A percentile compares a stretch with the other conserved stretches of the same genome.
Conservation (phyloP, 1,140 invertebrate species). For the Drosophila subobscura region DNA sequence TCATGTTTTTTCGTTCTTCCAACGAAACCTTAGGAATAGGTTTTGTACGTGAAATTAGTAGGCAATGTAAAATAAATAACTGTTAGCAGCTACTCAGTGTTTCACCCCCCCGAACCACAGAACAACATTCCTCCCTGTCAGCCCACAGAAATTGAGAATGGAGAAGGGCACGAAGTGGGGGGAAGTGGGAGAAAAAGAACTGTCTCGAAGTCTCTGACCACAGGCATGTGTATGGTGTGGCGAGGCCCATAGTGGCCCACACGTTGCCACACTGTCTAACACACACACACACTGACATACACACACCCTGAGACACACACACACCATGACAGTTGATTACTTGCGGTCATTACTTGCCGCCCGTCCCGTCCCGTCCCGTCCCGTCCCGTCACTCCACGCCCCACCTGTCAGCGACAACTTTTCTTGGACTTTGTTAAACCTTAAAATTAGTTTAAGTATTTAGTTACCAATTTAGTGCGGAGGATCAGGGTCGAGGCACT, state of each 20-base stretch:
- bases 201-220: conserved; percentile 40
- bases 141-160: neutral
- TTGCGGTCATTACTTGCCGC: conserved; percentile 66
- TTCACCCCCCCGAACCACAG: neutral
- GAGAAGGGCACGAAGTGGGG: conserved; percentile 1
- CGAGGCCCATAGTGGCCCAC: conserved; percentile 3
- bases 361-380: conserved; percentile 7
- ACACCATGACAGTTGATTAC: conserved; percentile 59
- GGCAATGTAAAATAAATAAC: conserved; percentile 74
- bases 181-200: conserved; percentile 4
- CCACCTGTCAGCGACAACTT: conserved; percentile 58
- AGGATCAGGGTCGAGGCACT: conserved; percentile 30
- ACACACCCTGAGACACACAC: neutral
- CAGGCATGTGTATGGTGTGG: conserved; percentile 48
- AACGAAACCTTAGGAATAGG: conserved; percentile 66
- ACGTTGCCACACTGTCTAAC: conserved; percentile 9
- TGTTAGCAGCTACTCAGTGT: conserved; percentile 73
- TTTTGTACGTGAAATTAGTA: conserved; percentile 64
- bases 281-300: neutral
- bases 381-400: neutral
- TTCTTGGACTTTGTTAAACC: conserved; percentile 78
- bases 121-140: too few relatives aligned
- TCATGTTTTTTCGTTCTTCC: conserved; percentile 50
- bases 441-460: conserved; percentile 83
- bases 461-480: conserved; percentile 76